These are phyloP conservation scores for Erannis defoliaria DNA, from an alignment of 2,888 invertebrate genomes.

Conservation along the genomic window DNA sequence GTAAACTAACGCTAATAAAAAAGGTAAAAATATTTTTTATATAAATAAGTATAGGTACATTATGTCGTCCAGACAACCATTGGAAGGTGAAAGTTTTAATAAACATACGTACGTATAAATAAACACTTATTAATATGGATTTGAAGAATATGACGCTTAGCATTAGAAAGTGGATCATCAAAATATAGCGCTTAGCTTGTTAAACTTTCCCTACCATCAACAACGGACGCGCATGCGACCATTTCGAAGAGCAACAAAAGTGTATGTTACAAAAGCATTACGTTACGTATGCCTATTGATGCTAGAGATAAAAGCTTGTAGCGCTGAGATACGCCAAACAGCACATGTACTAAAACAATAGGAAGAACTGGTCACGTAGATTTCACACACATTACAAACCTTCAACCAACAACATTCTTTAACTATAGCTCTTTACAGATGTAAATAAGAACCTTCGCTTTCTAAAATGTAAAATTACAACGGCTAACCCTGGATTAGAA, in stretches of 20 bases:
- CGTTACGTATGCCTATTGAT: constrained; percentile 13
- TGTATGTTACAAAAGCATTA: constrained; percentile 14
- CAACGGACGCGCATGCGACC: constrained; percentile 5
- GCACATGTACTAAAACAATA: constrained; percentile 46
- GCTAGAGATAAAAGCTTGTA: constrained; percentile 18
- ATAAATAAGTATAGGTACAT: not conserved
- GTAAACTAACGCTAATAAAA: not conserved
- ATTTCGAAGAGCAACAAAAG: constrained; percentile 13
- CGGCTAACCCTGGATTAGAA: constrained; percentile 66
- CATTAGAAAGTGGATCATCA: constrained; percentile 21
- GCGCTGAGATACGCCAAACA: constrained; percentile 13
- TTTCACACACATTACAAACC: constrained; percentile 62
- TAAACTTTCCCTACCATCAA: constrained; percentile 14
- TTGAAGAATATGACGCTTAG: constrained; percentile 13
- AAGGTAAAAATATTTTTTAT: too few species aligned
- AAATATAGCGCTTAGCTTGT: constrained; percentile 17
- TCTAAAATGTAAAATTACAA: constrained; percentile 80
- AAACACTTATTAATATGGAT: not conserved
- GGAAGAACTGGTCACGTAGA: constrained; percentile 56
- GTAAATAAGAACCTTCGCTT: constrained; percentile 82
- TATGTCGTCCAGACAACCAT: not conserved
- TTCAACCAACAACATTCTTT: constrained; percentile 52
- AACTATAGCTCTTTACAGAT: constrained; percentile 64
- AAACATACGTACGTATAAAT: not conserved
- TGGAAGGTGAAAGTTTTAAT: constrained; percentile 6